phyloP scores from a whole-genome alignment of 2,888 invertebrate species.

The Callyntrura guangdongensis region DNA sequence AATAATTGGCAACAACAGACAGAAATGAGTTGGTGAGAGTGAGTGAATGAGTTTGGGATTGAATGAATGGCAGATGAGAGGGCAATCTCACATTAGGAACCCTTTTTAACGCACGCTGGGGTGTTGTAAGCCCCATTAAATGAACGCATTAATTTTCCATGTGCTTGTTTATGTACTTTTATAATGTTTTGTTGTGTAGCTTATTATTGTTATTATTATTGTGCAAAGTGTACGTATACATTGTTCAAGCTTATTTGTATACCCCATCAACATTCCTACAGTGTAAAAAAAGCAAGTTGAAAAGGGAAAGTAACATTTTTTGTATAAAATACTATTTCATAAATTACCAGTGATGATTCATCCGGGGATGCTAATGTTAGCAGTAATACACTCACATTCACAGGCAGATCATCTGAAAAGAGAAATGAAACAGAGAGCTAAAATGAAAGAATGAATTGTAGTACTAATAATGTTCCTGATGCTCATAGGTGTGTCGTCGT shows the following conservation, averaged over 20 bases:
- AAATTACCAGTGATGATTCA: constrained; percentile 97
- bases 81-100: constrained; percentile 41
- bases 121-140: constrained; percentile 66
- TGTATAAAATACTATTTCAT: constrained; percentile 46
- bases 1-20: constrained; percentile 27
- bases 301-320: too few species aligned
- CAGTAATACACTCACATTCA: constrained; percentile 97
- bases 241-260: not conserved
- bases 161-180: not conserved
- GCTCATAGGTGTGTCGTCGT: not conserved
- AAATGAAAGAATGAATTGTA: not conserved
- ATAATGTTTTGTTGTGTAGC: not conserved
- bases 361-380: constrained; percentile 98
- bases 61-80: not conserved
- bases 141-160: constrained; percentile 63
- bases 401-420: constrained; percentile 93
- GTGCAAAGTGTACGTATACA: too few species aligned
- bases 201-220: too few species aligned
- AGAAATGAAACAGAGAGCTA: constrained; percentile 23
- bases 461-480: not conserved
- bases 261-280: not conserved
- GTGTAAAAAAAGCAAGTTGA: not conserved
- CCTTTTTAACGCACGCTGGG: constrained; percentile 67
- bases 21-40: not conserved
- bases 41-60: not conserved